A percentile compares a stretch with the other conserved stretches of the same genome.
phyloP scores from a whole-genome alignment of 2,113 vertebrate species.

The Martes martes region DNA sequence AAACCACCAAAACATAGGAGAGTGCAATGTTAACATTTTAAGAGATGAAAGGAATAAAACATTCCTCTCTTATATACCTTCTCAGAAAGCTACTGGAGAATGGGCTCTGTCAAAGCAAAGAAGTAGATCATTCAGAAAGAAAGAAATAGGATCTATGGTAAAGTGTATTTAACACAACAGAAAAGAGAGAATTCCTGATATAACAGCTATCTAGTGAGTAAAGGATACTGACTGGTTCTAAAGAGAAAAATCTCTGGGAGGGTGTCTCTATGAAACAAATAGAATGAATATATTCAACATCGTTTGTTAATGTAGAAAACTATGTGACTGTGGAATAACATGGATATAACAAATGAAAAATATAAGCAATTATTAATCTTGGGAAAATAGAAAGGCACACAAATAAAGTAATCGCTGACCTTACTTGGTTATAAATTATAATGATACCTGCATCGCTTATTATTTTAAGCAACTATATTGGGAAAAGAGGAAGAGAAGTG shows the following conservation, averaged over 20 bases:
- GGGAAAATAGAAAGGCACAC: not conserved
- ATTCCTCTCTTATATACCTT: not conserved
- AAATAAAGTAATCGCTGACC: not conserved
- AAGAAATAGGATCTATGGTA: not conserved
- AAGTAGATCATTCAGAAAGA: not conserved
- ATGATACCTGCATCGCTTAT: not conserved
- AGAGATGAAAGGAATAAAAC: not conserved
- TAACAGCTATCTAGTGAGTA: not conserved
- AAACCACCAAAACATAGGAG: not conserved
- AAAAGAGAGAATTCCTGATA: not conserved
- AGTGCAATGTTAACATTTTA: not conserved
- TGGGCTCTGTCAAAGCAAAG: not conserved
- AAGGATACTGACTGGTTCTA: not conserved
- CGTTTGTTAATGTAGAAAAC: not conserved
- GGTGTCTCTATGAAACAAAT: not conserved
- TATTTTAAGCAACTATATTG: not conserved
- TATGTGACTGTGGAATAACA: not conserved
- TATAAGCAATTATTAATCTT: not conserved
- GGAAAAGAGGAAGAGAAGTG: not conserved
- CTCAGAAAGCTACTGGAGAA: not conserved
- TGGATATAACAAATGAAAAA: not conserved
- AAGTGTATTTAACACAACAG: not conserved
- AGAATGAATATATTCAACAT: not conserved
- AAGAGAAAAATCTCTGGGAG: not conserved
- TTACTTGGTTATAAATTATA: not conserved